Base-by-base conservation (phyloP, 2,888 invertebrate species). In the Callyntrura sp. region DNA sequence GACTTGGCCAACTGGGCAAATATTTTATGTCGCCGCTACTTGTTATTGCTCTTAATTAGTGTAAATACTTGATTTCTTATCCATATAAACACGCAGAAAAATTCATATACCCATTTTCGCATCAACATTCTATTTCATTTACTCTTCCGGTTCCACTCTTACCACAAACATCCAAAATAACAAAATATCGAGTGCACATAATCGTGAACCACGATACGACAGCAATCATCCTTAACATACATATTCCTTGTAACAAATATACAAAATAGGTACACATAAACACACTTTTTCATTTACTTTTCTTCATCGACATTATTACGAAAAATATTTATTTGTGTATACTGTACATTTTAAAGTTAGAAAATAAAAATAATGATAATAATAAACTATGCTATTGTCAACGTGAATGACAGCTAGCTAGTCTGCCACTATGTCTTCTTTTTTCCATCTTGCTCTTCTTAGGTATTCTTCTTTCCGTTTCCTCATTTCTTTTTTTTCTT, bases 361-460 rank as follows among this genome's bases (percentile, higher is more conserved):
- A 78, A 23, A 85, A 85, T 60, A 85, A 23, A 85, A 35, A 55
- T 35, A 35, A 35, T 45, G 8, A 78, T 45, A 73, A 82, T 82
- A 48, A 65, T 28, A 65, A 65, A 65, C 82, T 55, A 79, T 78
- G 48, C 55, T 87, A 51, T 79, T 79, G 51, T 81, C 70, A 65
- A 51, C 55, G 78, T 79, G 82, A 82, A 65, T 68, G 86, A 87
- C 81, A 87, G 79, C 81, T 51, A 87, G 79, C 81, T 51, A 87
- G 79, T 57, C 86, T 57, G 81, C 68, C 79, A 81, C 51, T 87
- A 4, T 87, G 79, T 87, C 81, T 65, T 65, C 65, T 82, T 65
- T 82, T 65, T 48, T 43, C 28, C 65, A 62, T 65, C 82, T 82
- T 17, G 17, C 2, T 62, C 43, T 82, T 85, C 65, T 55, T 73